Evolutionary conservation across 2,797 vertebrate species (phyloP).

Genomic region (Acanthopagrus latus): DNA sequence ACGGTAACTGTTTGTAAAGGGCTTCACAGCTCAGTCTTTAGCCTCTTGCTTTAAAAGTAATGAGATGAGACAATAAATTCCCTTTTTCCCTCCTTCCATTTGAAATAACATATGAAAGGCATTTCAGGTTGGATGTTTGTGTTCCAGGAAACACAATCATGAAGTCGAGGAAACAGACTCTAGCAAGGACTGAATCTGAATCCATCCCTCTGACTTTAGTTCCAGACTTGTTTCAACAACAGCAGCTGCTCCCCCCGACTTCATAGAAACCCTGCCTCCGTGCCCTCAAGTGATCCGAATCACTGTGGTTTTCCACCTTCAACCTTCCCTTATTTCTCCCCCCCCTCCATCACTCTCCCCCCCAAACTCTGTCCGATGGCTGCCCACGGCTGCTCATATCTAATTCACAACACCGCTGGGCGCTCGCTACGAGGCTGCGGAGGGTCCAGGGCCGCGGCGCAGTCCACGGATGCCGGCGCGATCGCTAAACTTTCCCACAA

Average conservation of each 20-base stretch:
- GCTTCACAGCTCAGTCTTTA: neutral
- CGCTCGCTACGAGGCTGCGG: neutral
- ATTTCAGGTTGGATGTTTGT: neutral
- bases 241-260: neutral
- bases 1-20: conserved; percentile 1
- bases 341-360: conserved; percentile 15
- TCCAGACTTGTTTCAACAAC: neutral
- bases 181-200: conserved; percentile 2
- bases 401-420: conserved; percentile 31
- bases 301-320: conserved; percentile 35
- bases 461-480: neutral
- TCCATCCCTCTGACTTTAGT: neutral
- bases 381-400: conserved; percentile 41
- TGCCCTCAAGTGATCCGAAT: conserved; percentile 52
- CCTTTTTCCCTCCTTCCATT: neutral
- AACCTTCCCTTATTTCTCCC: conserved; percentile 24
- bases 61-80: neutral
- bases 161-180: neutral
- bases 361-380: neutral
- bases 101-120: neutral
- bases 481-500: conserved; percentile 5
- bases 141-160: neutral
- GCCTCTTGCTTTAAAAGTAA: conserved; percentile 2
- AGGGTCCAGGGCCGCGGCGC: conserved; percentile 9
- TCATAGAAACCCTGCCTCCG: conserved; percentile 17